A percentile compares a stretch with the other conserved stretches of the same genome.
These are phyloP conservation scores for Malachius bipustulatus DNA, from an alignment of 2,888 invertebrate genomes.

Conservation along the genomic window DNA sequence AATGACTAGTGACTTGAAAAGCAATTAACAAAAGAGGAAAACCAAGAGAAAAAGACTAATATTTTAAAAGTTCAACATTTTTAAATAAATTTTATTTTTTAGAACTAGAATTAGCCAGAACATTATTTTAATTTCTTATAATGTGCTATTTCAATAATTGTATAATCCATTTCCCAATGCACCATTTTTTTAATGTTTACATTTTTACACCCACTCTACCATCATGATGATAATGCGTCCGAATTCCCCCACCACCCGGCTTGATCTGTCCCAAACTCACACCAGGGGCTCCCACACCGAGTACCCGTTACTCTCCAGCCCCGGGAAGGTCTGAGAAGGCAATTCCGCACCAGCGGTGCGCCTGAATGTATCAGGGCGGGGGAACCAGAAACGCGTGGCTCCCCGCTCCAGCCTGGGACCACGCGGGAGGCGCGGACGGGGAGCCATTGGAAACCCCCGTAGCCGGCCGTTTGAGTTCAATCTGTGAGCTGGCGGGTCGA, in stretches of 20 bases:
- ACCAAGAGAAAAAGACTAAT: no score
- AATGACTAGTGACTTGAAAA: no score
- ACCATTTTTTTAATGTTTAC: background rate
- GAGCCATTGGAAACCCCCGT: conserved; percentile 56
- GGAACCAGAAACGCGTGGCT: conserved; percentile 61
- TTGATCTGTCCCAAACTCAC: conserved; percentile 62
- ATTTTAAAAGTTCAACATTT: no score
- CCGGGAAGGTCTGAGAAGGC: conserved; percentile 78
- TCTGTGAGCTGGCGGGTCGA: conserved; percentile 50
- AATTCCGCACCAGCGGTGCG: conserved; percentile 56
- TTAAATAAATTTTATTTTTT: no score
- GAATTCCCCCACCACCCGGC: background rate
- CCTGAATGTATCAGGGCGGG: conserved; percentile 51
- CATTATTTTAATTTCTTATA: no score
- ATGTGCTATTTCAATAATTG: no score
- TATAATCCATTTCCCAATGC: no score
- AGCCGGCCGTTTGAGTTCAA: conserved; percentile 64
- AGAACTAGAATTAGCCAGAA: no score
- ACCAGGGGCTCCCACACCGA: conserved; percentile 55
- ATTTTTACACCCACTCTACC: conserved; percentile 1
- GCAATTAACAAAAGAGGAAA: no score
- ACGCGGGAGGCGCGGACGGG: conserved; percentile 38
- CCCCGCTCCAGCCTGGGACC: conserved; percentile 40
- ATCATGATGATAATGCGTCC: background rate
- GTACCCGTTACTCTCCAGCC: conserved; percentile 50